Evolutionary conservation across 2,888 invertebrate genomes (phyloP), one percentile per base, ranked within the genome.

Genomic region (Acanthosepion pharaonis): DNA sequence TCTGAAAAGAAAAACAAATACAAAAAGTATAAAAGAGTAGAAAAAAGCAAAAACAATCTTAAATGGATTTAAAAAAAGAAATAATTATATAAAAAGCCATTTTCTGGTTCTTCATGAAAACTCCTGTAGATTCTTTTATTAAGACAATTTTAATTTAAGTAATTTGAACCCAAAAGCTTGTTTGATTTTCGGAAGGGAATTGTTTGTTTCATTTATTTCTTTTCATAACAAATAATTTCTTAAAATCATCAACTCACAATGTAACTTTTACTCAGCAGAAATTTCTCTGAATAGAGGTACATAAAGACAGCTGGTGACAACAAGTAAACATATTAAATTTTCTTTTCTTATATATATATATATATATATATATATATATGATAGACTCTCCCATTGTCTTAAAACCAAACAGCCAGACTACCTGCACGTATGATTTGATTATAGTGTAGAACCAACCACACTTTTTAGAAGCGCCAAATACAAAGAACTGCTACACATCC

Each of bases 201-300:
- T 59, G 59, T 59, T 59, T 59, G 59, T 59, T 59, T 59, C 59
- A 23, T 59, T 59, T 23, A 55, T 55, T 59, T 23, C 23, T 59
- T 59, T 23, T 59, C 6, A 20, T 59, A 3, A 23, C 5, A 59
- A 59, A 59, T 59, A 59, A 23, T 59, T 59, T 59, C 25, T 92
- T 49, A 28, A 92, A 42, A 92, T 92, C 42, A 48, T 92, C n/a
- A 42, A 49, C 20, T 92, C 48, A 92, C 92, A 92, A 92, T 92
- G 48, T 48, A 92, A 48, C 42, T 20, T 92, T 92, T 20, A 49
- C 92, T 48, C 42, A 92, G 92, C 42, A 48, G 42, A 49, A 92
- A 48, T 42, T 42, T 23, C 42, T 92, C 92, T 48, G 92, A 92
- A 48, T 42, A 49, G 48, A 42, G 92, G 92, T 48, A 42, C 42